Conservation (phyloP, 1,140 invertebrate species). For the Apocrypta bakeri region DNA sequence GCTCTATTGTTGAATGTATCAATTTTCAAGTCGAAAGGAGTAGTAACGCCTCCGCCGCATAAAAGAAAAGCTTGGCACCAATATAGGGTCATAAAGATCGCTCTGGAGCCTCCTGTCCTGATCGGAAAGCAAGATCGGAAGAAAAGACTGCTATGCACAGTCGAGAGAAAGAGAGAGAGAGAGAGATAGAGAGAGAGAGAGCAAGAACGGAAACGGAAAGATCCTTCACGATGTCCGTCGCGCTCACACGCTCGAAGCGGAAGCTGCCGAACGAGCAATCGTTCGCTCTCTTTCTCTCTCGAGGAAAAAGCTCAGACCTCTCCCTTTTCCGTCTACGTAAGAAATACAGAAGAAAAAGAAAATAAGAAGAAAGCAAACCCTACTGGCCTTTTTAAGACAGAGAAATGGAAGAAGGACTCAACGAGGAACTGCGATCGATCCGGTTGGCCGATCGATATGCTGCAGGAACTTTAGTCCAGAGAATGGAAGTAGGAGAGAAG, state of each 20-base stretch:
- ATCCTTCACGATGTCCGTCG: conserved; percentile 20
- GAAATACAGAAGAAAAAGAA: background rate
- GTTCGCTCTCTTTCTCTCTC: background rate
- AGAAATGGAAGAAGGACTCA: background rate
- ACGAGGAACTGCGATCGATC: background rate
- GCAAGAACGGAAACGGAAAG: conserved; percentile 6
- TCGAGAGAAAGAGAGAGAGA: background rate
- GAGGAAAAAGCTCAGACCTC: background rate
- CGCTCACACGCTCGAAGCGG: background rate
- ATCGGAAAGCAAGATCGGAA: too few species aligned
- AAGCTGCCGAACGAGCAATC: background rate
- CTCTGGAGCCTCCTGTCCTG: background rate
- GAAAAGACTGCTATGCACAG: too few species aligned
- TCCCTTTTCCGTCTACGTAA: background rate
- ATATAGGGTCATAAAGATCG: background rate
- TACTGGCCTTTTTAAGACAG: background rate
- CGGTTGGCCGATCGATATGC: background rate
- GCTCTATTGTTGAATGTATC: too few species aligned
- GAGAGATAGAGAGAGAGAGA: background rate
- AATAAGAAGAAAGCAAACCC: background rate
- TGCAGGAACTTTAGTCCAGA: background rate
- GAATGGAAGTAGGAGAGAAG: background rate
- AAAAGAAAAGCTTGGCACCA: background rate
- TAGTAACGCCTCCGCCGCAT: background rate
- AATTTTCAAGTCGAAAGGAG: too few species aligned